A percentile compares a stretch with the other conserved stretches of the same genome.
phyloP scores from a whole-genome alignment of 2,888 invertebrate genomes.

The Cetonia aurata region DNA sequence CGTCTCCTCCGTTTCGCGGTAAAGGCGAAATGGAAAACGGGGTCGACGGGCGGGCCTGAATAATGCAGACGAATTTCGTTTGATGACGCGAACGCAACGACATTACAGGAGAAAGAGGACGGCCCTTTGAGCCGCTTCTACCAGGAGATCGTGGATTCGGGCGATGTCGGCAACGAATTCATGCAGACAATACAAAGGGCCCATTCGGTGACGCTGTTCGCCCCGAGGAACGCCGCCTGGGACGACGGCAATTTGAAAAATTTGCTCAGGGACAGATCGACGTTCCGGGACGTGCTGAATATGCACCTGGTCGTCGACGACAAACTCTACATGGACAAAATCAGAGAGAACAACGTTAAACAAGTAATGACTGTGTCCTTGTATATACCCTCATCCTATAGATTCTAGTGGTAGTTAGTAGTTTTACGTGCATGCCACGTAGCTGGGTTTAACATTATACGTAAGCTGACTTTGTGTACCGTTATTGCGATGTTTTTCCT shows the following conservation, averaged over 20 bases:
- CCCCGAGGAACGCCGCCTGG: constrained; percentile 92
- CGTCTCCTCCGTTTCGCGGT: constrained; percentile 18
- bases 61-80: constrained; percentile 36
- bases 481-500: constrained; percentile 7
- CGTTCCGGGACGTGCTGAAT: constrained; percentile 81
- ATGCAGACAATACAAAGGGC: constrained; percentile 77
- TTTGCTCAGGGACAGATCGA: constrained; percentile 77
- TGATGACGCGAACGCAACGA: constrained; percentile 33
- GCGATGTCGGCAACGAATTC: constrained; percentile 77
- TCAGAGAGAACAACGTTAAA: constrained; percentile 70
- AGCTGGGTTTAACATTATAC: constrained; percentile 30
- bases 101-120: constrained; percentile 75
- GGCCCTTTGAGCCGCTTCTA: constrained; percentile 86
- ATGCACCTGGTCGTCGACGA: constrained; percentile 84
- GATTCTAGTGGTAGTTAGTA: background rate
- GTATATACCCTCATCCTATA: constrained; percentile 9
- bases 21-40: constrained; percentile 14
- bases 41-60: constrained; percentile 23
- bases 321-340: constrained; percentile 80
- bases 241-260: constrained; percentile 77
- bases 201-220: constrained; percentile 86
- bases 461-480: constrained; percentile 35
- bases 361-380: constrained; percentile 34
- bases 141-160: constrained; percentile 82
- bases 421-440: constrained; percentile 17